A percentile compares a stretch with the other conserved stretches of the same genome.
phyloP scores from a whole-genome alignment of 2,113 vertebrate genomes.

The Hippocampus zosterae region DNA sequence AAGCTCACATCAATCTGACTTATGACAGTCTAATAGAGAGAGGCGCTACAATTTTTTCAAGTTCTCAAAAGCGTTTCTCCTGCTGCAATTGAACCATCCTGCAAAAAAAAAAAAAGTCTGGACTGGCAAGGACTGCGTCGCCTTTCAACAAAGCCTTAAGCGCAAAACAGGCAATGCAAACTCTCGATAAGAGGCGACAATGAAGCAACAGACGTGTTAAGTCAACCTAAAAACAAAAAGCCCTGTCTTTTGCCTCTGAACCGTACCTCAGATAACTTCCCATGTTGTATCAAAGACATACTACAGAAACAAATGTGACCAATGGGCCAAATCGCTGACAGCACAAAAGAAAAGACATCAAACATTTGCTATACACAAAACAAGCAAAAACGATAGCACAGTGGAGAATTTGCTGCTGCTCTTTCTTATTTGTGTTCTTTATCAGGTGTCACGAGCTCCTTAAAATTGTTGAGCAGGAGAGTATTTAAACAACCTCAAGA shows the following conservation, averaged over 20 bases:
- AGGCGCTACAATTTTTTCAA: slow-evolving; percentile 14
- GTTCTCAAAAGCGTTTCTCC: slow-evolving; percentile 28
- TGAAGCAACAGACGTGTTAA: slow-evolving; percentile 42
- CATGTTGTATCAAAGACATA: slow-evolving; percentile 23
- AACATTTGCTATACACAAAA: slow-evolving; percentile 28
- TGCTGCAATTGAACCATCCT: slow-evolving; percentile 30
- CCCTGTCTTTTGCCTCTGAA: no score
- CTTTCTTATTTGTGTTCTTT: neutral
- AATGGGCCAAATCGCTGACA: slow-evolving; percentile 17
- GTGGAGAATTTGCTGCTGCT: slow-evolving; percentile 22
- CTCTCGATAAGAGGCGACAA: slow-evolving; percentile 43
- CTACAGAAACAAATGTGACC: slow-evolving; percentile 22
- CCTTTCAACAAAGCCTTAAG: slow-evolving; percentile 42
- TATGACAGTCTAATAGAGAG: slow-evolving; percentile 53
- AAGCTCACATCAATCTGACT: slow-evolving; percentile 47
- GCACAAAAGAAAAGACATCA: slow-evolving; percentile 4
- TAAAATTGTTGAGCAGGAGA: neutral
- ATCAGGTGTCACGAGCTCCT: slow-evolving; percentile 3
- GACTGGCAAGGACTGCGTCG: slow-evolving; percentile 39
- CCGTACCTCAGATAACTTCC: slow-evolving; percentile 32
- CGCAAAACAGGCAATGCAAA: slow-evolving; percentile 44
- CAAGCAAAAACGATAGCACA: slow-evolving; percentile 26
- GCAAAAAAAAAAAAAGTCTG: slow-evolving; percentile 26
- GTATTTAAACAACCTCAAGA: slow-evolving; percentile 11
- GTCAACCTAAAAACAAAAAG: slow-evolving; percentile 28